These are phyloP conservation scores for Phataginus tricuspis DNA, from an alignment of 2,797 vertebrate species.

Conservation along the genomic window DNA sequence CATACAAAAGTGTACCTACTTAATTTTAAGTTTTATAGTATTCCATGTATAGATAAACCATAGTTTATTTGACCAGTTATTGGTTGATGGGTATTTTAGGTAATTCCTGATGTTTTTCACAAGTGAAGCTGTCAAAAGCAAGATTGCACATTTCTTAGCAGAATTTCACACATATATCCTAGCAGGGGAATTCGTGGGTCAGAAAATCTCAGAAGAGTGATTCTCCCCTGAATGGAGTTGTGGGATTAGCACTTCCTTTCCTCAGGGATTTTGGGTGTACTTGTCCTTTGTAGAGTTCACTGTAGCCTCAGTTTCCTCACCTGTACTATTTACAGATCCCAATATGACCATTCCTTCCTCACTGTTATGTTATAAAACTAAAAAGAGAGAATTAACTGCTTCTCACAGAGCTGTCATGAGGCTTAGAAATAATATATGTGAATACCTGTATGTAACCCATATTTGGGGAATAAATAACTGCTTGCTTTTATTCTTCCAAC, in stretches of 20 bases:
- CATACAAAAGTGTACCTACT: background rate
- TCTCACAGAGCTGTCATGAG: background rate
- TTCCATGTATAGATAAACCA: background rate
- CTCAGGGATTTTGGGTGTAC: background rate
- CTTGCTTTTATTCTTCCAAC: background rate
- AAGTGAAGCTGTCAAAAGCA: background rate
- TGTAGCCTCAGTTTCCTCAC: background rate
- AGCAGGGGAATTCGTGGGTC: background rate
- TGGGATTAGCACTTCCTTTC: background rate
- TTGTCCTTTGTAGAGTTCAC: background rate
- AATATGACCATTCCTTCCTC: background rate
- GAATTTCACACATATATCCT: background rate
- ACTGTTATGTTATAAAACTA: slow-evolving; percentile 22
- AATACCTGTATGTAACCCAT: background rate
- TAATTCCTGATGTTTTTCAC: background rate
- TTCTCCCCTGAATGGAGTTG: background rate
- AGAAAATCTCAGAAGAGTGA: background rate
- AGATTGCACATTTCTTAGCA: background rate
- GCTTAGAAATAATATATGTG: background rate
- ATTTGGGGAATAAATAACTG: background rate
- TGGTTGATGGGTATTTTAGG: background rate
- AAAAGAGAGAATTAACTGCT: background rate
- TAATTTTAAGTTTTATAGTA: background rate
- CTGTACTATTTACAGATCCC: background rate
- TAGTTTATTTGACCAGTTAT: background rate